These are phyloP conservation scores for Griposia aprilina DNA, from an alignment of 2,888 invertebrate species.

Conservation along the genomic window DNA sequence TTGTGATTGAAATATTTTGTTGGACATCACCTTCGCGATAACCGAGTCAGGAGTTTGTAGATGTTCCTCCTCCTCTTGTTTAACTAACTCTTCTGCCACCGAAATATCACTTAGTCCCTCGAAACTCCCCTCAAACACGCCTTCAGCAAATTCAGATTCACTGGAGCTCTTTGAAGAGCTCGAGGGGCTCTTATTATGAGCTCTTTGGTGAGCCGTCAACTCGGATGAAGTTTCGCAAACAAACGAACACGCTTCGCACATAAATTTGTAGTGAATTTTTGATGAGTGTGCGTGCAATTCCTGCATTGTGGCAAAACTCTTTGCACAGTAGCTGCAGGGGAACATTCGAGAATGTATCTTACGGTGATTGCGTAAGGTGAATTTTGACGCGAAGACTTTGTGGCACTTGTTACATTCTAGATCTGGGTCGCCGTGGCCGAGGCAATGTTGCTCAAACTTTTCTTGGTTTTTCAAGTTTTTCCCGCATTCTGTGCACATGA, in stretches of 20 bases:
- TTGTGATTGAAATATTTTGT: constrained; percentile 78
- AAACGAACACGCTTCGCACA: constrained; percentile 77
- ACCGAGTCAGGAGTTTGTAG: constrained; percentile 78
- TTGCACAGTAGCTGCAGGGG: constrained; percentile 78
- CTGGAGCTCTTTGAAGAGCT: constrained; percentile 51
- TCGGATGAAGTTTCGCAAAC: constrained; percentile 68
- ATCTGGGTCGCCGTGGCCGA: constrained; percentile 86
- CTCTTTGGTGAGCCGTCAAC: constrained; percentile 70
- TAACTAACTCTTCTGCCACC: constrained; percentile 46
- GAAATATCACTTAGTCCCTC: constrained; percentile 65
- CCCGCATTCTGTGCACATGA: constrained; percentile 81
- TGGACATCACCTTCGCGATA: constrained; percentile 83
- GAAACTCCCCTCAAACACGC: constrained; percentile 65
- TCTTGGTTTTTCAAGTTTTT: constrained; percentile 81
- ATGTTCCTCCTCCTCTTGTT: constrained; percentile 35
- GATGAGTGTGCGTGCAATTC: constrained; percentile 76
- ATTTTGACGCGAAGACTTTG: constrained; percentile 87
- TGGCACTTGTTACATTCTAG: constrained; percentile 85
- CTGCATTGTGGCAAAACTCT: constrained; percentile 73
- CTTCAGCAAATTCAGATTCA: constrained; percentile 69
- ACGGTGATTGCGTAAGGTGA: constrained; percentile 82
- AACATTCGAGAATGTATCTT: constrained; percentile 83
- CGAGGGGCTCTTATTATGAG: constrained; percentile 57
- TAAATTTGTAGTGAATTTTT: constrained; percentile 76
- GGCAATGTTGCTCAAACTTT: constrained; percentile 83